Evolutionary conservation across 2,797 vertebrate species (phyloP).

Genomic region (Dendrocincla fuliginosa): DNA sequence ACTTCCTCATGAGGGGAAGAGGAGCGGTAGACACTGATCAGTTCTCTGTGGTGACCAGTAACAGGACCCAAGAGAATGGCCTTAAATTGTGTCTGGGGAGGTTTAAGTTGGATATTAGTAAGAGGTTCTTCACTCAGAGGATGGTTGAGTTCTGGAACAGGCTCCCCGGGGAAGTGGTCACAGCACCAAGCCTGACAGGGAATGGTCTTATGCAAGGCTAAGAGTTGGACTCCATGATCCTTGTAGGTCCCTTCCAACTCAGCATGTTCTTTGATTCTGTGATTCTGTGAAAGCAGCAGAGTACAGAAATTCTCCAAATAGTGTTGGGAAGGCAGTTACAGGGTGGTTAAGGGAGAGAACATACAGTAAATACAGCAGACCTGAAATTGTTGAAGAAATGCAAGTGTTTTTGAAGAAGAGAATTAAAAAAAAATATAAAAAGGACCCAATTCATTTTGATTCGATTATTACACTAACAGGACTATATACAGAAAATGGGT

Average conservation of each 20-base stretch:
- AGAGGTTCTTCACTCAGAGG: not conserved
- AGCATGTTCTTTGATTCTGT: not conserved
- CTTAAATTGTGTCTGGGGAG: not conserved
- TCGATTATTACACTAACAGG: not conserved
- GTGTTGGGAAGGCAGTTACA: fast-evolving
- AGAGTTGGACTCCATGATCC: not conserved
- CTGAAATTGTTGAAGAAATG: not conserved
- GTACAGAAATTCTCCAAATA: not conserved
- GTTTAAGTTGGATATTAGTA: not conserved
- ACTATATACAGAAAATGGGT: not conserved
- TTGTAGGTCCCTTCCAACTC: not conserved
- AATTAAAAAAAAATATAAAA: not conserved
- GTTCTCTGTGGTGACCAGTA: not conserved
- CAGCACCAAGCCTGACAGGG: not conserved
- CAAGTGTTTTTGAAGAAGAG: not conserved
- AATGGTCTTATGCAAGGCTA: not conserved
- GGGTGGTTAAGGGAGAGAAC: not conserved
- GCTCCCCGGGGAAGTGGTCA: not conserved
- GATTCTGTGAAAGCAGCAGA: not conserved
- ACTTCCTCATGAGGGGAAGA: not conserved
- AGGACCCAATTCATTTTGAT: not conserved
- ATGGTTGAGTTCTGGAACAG: not conserved
- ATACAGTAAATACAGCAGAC: not conserved
- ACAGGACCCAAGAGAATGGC: not conserved
- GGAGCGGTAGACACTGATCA: not conserved